Conservation (phyloP, 2,113 vertebrate species). For the Percopsis transmontana region DNA sequence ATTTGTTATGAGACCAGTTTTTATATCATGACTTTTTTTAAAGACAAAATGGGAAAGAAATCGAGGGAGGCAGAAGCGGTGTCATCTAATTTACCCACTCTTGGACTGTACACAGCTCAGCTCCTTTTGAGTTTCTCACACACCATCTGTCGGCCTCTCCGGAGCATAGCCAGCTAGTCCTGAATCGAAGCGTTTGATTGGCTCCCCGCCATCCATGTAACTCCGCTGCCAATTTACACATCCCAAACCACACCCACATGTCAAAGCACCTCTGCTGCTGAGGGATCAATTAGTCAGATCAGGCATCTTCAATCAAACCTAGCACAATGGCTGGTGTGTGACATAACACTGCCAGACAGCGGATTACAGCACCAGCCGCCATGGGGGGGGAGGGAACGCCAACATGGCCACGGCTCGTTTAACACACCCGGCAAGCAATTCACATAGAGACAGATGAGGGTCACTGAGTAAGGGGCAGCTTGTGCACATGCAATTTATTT, state of each 20-base stretch:
- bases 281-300: conserved; percentile 70
- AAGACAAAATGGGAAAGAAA: background rate
- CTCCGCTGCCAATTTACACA: conserved; percentile 52
- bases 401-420: conserved; percentile 83
- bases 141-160: conserved; percentile 82
- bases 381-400: conserved; percentile 67
- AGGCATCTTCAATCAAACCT: conserved; percentile 58
- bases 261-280: conserved; percentile 41
- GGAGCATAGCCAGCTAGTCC: conserved; percentile 73
- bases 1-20: background rate
- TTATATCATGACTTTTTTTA: background rate
- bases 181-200: conserved; percentile 78
- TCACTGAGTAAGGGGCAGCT: conserved; percentile 64
- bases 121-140: conserved; percentile 24
- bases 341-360: conserved; percentile 60
- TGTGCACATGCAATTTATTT: conserved; percentile 79
- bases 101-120: conserved; percentile 22
- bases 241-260: conserved; percentile 32
- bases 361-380: conserved; percentile 79
- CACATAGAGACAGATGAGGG: conserved; percentile 71
- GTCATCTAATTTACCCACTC: background rate
- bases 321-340: conserved; percentile 56
- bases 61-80: background rate
- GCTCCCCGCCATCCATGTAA: conserved; percentile 45
- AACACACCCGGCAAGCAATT: conserved; percentile 78